Percentiles rank a stretch among this genome's conserved stretches.
Evolutionary conservation across 2,888 invertebrate species (phyloP).

Genomic region (Drosophila helvetica): DNA sequence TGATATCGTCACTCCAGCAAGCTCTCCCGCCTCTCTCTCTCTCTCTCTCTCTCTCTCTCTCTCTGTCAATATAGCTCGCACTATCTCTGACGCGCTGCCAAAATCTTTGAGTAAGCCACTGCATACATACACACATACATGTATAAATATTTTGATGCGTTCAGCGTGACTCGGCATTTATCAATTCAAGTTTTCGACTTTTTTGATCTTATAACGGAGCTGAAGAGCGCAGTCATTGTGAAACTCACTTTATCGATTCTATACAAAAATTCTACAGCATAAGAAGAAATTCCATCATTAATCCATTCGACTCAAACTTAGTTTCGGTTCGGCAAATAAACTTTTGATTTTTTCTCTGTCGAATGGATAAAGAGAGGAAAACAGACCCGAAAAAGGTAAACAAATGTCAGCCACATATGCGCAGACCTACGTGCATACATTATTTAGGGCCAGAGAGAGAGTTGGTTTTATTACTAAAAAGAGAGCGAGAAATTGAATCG

Average conservation of each 20-base stretch:
- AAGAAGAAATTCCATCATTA: background rate
- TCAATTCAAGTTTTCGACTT: conserved; percentile 12
- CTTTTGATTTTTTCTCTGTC: background rate
- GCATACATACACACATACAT: background rate
- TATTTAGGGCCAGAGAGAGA: background rate
- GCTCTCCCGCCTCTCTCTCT: background rate
- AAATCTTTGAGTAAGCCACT: background rate
- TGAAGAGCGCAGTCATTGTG: background rate
- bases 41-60: background rate
- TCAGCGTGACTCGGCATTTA: conserved; percentile 23
- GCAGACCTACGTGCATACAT: background rate
- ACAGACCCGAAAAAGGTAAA: background rate
- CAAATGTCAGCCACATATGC: background rate
- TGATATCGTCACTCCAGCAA: background rate
- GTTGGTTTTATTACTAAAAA: background rate
- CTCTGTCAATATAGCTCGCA: background rate
- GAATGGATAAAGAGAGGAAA: background rate
- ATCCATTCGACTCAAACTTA: background rate
- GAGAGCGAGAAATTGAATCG: background rate
- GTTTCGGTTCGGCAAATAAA: background rate
- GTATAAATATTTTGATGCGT: conserved; percentile 22
- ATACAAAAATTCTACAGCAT: background rate
- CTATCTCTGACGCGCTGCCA: background rate
- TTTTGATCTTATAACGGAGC: background rate
- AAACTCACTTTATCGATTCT: background rate